Conservation (phyloP, 2,888 invertebrate species). For the Eupsilia transversa region DNA sequence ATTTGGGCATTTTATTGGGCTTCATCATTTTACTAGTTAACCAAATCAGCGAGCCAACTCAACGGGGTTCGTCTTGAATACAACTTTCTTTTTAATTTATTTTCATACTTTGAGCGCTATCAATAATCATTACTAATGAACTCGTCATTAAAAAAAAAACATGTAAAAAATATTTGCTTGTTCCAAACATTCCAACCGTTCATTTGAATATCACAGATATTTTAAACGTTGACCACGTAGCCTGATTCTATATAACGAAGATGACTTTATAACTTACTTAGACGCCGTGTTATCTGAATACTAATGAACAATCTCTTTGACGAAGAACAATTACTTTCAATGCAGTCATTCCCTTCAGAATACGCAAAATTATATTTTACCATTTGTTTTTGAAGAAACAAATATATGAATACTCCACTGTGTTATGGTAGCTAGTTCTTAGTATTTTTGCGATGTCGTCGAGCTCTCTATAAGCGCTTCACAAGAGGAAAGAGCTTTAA, state of each 20-base stretch:
- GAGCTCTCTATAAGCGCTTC: constrained; percentile 58
- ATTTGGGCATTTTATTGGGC: background rate
- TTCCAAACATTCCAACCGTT: constrained; percentile 32
- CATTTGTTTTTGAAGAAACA: constrained; percentile 36
- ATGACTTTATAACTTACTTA: constrained; percentile 69
- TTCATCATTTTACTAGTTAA: background rate
- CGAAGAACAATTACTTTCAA: constrained; percentile 42
- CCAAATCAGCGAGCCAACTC: too few relatives aligned
- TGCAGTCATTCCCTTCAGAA: constrained; percentile 38
- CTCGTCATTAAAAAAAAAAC: too few relatives aligned
- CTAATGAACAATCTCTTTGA: constrained; percentile 63
- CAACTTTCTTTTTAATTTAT: too few relatives aligned
- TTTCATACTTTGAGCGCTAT: too few relatives aligned
- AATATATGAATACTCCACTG: constrained; percentile 28
- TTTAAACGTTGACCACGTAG: constrained; percentile 68
- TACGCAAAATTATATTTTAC: constrained; percentile 37
- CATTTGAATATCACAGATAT: constrained; percentile 54
- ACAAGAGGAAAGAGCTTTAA: constrained; percentile 74
- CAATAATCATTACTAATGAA: too few relatives aligned
- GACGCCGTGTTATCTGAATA: constrained; percentile 62
- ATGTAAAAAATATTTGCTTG: constrained; percentile 5
- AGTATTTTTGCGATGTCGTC: constrained; percentile 41
- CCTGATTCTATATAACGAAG: constrained; percentile 65
- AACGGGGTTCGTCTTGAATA: too few relatives aligned
- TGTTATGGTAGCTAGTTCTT: constrained; percentile 38